Evolutionary conservation across 2,113 vertebrate species (phyloP), one percentile per base, ranked within the genome.

Genomic region (Channa argus): DNA sequence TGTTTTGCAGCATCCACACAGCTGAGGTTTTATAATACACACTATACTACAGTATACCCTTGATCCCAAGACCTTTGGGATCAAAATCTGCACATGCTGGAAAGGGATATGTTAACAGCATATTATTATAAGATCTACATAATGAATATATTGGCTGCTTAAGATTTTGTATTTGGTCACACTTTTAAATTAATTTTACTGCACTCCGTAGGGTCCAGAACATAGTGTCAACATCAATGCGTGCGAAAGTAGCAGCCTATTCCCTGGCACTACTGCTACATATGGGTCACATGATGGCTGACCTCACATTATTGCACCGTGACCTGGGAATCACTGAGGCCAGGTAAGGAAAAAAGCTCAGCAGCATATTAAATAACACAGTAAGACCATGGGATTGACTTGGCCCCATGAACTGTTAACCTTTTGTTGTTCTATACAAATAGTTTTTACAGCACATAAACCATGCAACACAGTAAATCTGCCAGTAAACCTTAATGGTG

Each of bases 221-320:
- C 53, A 47, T 79, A 0, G 82, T 95, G 46, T 88, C 94, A 0
- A 3, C 78, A 5, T 93, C 94, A 6, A 94, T 94, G 91, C 78
- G 60, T 2, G 37, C 83, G 11, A 95, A 95, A 83, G 10, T 94
- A 50, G 92, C 92, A 5, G 75, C 92, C 0, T 79, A 94, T 79
- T 90, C 86, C 56, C 67, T 95, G 54, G 91, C 89, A 34, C 82
- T 95, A 81, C 87, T 94, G 82, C 86, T 95, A 33, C 94, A 95
- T 58, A 77, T 94, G 83, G 79, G 77, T 49, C 52, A 86, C 66
- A 90, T 92, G 91, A 92, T 81, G 0, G 90, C 76, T 45, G 74
- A 95, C 76, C 89, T 95, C 45, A 93, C 94, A 1, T 80, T 94
- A 75, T 82, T 95, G 38, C 92, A 95, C 69, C 86, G 89, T 33